Base-by-base conservation (phyloP, 2,888 invertebrate genomes). In the Temnothorax ravouxi region DNA sequence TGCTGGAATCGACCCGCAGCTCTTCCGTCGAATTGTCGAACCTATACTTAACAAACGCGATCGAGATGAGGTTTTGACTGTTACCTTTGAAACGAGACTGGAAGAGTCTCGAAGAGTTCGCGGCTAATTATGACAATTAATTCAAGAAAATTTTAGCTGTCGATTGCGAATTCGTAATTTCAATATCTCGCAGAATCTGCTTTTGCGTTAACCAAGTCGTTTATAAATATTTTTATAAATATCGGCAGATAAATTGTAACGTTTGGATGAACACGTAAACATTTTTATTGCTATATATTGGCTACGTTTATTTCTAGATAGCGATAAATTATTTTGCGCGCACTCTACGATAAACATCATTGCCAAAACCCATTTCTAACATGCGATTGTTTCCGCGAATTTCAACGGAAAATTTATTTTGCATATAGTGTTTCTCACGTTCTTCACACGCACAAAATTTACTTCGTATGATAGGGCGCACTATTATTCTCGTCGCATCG, bases 21-120 rank as follows among this genome's bases (percentile, higher is more conserved):
- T 59, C 81, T 74, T 75, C 83, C 76, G 87, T 91, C 87, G 81
- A 90, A 89, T 89, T 71, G 84, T 84, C 88, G n/a, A 87, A 89
- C 88, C 90, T 89, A 88, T 89, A 88, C 87, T 88, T 83, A 67
- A 62, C 29, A 29, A 54, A 44, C 56, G 67, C 64, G 61, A 84
- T 80, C 77, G 69, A 64, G 54, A 67, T 5, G 72, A 59, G n/a
- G 25, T 25, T 56, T 44, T 8, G 25, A 66, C 25, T 34, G 9
- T 34, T 41, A 38, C 8, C n/a, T 3, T 69, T 18, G 25, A 15
- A 79, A 59, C 18, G 41, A 25, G 13, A 52, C 15, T 38, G 11
- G 11, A 4, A 50, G 18, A 21, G 50, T 13, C 25, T 15, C 15
- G 47, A 4, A 47, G 15, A 15, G 47, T 0, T 15, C 9, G 15